Evolutionary conservation across 2,113 vertebrate genomes (phyloP), one percentile per base, ranked within the genome.

Genomic region (Falco punctatus): DNA sequence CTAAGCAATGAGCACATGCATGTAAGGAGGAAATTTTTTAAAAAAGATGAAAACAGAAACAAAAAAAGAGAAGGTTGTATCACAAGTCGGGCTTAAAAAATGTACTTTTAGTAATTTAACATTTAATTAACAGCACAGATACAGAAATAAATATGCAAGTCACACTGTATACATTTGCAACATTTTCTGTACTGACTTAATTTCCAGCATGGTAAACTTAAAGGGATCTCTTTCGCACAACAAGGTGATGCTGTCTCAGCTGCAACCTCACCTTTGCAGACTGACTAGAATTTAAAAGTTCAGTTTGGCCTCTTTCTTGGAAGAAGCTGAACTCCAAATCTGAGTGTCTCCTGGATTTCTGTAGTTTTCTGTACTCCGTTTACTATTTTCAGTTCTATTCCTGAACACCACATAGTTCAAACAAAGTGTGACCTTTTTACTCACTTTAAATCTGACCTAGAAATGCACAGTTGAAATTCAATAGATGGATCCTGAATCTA

Each of bases 341-440:
- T 23, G n/a, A 65, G 21, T 46, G 35, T 51, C 52, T 86, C 61
- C 69, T 90, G 64, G 52, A 80, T 70, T 77, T 79, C 72, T 95
- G 14, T 46, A 77, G 38, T 9, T 54, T 69, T 71, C 48, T 86
- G 35, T 81, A 81, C 32, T 38, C 15, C 66, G 62, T 66, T 92
- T 82, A 73, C 90, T 86, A 95, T 92, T 91, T 81, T 75, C 67
- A 42, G 66, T 64, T 84, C 40, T 73, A 11, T 86, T 87, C 64
- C 81, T 61, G 49, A 86, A 69, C 35, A 54, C 81, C 22, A 33
- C 57, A 55, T 33, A 87, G 24, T n/a, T 95, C 57, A 87, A 97
- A 90, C 19, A 6, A 94, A 79, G 65, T 3, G 11, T 55, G 77
- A 93, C 81, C 51, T 94, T 94, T 88, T 42, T 32, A 40, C 57